These are phyloP conservation scores for Drosophila busckii DNA, from an alignment of 1,140 invertebrate species.

Conservation along the genomic window DNA sequence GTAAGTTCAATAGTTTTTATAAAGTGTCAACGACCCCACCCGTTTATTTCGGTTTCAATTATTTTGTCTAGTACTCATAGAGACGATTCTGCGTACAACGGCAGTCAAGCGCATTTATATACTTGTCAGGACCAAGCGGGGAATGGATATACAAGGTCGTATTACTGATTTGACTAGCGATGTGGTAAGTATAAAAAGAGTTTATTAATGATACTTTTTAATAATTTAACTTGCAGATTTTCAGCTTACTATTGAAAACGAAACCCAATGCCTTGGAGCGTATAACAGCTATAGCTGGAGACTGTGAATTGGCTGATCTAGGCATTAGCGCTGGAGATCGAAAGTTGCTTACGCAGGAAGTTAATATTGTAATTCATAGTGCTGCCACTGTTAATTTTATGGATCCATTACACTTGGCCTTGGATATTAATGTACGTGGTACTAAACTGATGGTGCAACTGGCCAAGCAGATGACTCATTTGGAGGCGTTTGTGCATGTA, in stretches of 20 bases:
- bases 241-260: conserved; percentile 10
- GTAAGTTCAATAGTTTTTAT: neutral
- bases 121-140: conserved; percentile 87
- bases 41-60: neutral
- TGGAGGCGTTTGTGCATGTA: conserved; percentile 85
- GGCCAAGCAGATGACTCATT: conserved; percentile 82
- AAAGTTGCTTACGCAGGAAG: conserved; percentile 53
- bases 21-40: neutral
- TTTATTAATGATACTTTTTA: rapidly evolving
- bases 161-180: conserved; percentile 83
- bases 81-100: conserved; percentile 88
- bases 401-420: conserved; percentile 84
- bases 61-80: conserved; percentile 81
- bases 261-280: conserved; percentile 12
- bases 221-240: conserved; percentile 10
- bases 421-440: conserved; percentile 82
- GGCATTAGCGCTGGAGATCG: conserved; percentile 83
- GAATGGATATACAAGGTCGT: conserved; percentile 84
- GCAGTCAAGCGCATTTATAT: conserved; percentile 86
- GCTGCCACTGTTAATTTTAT: conserved; percentile 92
- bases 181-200: conserved; percentile 29
- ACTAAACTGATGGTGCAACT: conserved; percentile 81
- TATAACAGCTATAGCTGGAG: conserved; percentile 80
- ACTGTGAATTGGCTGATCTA: conserved; percentile 81
- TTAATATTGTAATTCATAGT: conserved; percentile 88